Base-by-base conservation (phyloP, 2,888 invertebrate genomes). In the Brachylomia viminalis region DNA sequence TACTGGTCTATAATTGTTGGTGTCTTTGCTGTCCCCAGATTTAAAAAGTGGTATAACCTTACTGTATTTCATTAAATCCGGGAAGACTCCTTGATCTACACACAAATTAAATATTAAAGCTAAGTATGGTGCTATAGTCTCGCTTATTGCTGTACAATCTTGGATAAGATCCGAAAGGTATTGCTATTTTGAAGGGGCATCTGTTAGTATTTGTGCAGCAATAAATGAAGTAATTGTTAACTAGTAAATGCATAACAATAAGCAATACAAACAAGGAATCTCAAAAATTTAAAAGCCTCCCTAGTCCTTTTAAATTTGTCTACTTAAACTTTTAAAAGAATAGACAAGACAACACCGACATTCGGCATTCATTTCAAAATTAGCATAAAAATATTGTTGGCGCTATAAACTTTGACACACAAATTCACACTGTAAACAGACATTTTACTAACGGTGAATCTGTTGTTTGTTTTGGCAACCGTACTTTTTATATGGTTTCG, bases 391-490 rank as follows among this genome's bases (percentile, higher is more conserved):
- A 17, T 33, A 23, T 27, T 38, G 20, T n/a, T 20, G 27, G 27
- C 65, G 7, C 13, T 13, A 20, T 65, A 20, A 27, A 3, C 20
- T 13, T n/a, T 64, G n/a, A 15, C 13, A 20, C 20, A 30, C 13
- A 59, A 33, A 59, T 20, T 30, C 77, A 47, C n/a, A 38, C 77
- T 68, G 61, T 77, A 38, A 62, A 49, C 49, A 52, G 30, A 49
- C n/a, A 47, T 64, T 47, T 30, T 30, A 38, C 23, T 67, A 61
- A 77, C 77, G 68, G 77, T 67, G 54, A 58, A 61, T 30, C 17
- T 20, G 38, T 62, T 62, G 67, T 77, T 76, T 76, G 67, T 52
- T 49, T 66, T 66, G 47, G 15, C 17, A 61, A 47, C 47, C n/a
- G 27, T 67, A 27, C 8, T 52, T 67, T 45, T 27, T 6, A 11